Evolutionary conservation across 2,113 vertebrate species (phyloP).

Genomic region (Natator depressus): DNA sequence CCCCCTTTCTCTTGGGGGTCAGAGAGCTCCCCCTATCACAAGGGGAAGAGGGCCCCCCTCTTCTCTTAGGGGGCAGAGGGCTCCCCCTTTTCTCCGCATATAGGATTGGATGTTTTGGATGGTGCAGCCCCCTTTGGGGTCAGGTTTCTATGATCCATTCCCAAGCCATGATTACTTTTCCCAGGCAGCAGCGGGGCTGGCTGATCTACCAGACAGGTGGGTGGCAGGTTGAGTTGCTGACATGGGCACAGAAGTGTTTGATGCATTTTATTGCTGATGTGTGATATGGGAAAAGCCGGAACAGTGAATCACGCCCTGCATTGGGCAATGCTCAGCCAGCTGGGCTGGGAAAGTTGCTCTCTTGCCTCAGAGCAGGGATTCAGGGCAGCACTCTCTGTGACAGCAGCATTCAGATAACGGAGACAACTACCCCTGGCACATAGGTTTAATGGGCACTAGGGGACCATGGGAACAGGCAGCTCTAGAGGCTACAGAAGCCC

Average conservation of each 20-base stretch:
- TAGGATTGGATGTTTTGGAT: not conserved
- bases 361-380: not conserved
- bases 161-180: not conserved
- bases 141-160: rapidly evolving
- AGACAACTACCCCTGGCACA: not conserved
- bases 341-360: not conserved
- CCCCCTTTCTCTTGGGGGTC: not conserved
- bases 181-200: not conserved
- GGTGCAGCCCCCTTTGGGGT: not conserved
- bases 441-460: not conserved
- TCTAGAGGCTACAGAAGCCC: not conserved
- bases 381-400: not conserved
- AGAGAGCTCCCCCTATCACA: too few species aligned
- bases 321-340: not conserved
- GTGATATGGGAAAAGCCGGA: rapidly evolving
- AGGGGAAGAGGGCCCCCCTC: not conserved
- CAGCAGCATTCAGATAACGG: not conserved
- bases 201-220: not conserved
- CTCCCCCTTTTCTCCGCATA: not conserved
- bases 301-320: not conserved
- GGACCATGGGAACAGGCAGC: not conserved
- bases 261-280: not conserved
- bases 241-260: not conserved
- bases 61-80: not conserved
- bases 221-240: not conserved